Conservation (phyloP, 2,113 vertebrate species). For the Corythornis cristatus region DNA sequence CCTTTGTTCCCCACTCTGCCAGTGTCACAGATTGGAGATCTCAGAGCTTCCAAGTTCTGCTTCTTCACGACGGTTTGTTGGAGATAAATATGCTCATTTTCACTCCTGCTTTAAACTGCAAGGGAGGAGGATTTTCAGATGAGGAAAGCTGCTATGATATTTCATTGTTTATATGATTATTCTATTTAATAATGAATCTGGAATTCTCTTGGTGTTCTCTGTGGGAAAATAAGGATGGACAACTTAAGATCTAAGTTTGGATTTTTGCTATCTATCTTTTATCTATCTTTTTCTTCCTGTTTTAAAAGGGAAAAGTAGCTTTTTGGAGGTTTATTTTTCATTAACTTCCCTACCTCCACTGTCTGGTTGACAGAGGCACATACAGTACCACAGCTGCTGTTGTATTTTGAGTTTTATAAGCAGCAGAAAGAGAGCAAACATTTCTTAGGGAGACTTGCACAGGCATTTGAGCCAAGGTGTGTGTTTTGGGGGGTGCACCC, state of each 20-base stretch:
- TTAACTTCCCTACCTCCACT: not conserved
- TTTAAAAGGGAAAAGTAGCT: not conserved
- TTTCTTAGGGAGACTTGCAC: not conserved
- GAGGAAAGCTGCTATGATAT: not conserved
- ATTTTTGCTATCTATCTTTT: not conserved
- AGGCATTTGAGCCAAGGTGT: not conserved
- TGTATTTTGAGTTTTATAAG: not conserved
- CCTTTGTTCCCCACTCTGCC: not conserved
- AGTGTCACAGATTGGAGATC: constrained; percentile 30
- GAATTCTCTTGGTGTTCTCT: not conserved
- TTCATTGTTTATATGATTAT: not conserved
- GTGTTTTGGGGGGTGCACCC: rapidly evolving
- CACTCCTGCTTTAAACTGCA: not conserved
- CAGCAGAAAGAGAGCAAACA: not conserved
- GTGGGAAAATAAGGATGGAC: not conserved
- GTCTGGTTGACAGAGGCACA: not conserved
- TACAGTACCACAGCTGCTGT: not conserved
- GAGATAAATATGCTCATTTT: constrained; percentile 7
- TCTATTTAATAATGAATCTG: not conserved
- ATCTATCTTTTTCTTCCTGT: not conserved
- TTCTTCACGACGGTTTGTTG: not conserved
- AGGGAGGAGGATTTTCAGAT: not conserved
- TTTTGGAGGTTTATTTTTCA: not conserved
- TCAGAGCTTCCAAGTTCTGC: not conserved
- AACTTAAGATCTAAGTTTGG: not conserved